Base-by-base conservation (phyloP, 2,888 invertebrate species). In the Drosophila histrio region DNA sequence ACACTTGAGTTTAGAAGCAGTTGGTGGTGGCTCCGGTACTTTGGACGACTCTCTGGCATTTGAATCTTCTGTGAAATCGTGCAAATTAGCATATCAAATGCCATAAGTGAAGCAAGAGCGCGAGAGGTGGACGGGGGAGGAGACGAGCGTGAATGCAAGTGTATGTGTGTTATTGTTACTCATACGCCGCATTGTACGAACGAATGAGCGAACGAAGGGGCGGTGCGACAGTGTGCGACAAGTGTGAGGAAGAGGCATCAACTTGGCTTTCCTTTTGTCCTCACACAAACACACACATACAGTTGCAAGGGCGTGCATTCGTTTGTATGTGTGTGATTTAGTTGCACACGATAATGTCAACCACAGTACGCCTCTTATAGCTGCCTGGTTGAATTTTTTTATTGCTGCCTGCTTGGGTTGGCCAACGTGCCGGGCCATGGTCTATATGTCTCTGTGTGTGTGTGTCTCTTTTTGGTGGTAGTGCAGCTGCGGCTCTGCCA, bases 41-140 rank as follows among this genome's bases (percentile, higher is more conserved):
- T 32, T 49, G 59, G 52, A 22, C 21, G 8, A 28, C 50, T 30
- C 50, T 50, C 32, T 41, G 61, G 54, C 30, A 58, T 56, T 17
- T 39, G 50, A 57, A 61, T 74, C 65, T 77, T 64, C 54, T 39
- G 61, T 63, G 70, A 64, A 77, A 75, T 73, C 71, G 87, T 87
- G 78, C 62, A 86, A 88, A 88, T 88, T 88, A 88, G 89, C 88
- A 89, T 88, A 89, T 79, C 84, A 77, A 83, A 79, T 86, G 77
- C 72, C 76, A 77, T 84, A 79, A 83, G 72, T 77, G 81, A 61
- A 30, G 65, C 64, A 54, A 34, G 15, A 36, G 24, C 32, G 30
- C 22, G 15, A 41, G 52, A 15, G 54, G 53, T 30, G 36, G 36
- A 56, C 41, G 58, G 57, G 49, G 56, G 57, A 21, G 54, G 68